Evolutionary conservation across 2,797 vertebrate species (phyloP), one percentile per base, ranked within the genome.

Genomic region (Micromesistius poutassou): DNA sequence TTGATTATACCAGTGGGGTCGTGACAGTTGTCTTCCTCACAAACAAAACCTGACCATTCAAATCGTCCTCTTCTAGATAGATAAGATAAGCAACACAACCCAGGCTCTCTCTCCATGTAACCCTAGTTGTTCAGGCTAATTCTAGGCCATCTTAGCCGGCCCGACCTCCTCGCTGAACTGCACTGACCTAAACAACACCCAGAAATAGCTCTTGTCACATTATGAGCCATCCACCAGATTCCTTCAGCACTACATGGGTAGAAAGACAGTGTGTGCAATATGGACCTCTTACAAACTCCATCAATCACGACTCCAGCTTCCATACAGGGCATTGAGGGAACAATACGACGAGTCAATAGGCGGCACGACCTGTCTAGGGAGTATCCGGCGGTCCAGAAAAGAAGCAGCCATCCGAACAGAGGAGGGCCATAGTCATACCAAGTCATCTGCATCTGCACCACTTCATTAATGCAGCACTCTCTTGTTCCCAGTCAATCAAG

Each of bases 231-330:
- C 87, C 87, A 81, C 89, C 86, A 87, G 84, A 91, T 86, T 89
- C 84, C 86, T 83, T 81, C 81, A 81, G 70, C 87, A 46, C 82
- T 81, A 79, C 86, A 86, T 84, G 5, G 74, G 88, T 81, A 78
- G 90, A 85, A 82, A 74, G 83, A 81, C 80, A 19, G 14, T 50
- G 46, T 77, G 71, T 71, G 55, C 83, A 85, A 84, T 78, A 85
- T 75, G 80, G 87, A 88, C 85, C 85, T 83, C 35, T 30, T 22
- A 83, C 87, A 89, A 62, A 62, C 90, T 91, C 91, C 88, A 93
- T 93, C 92, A 90, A 89, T 91, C 91, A 93, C 91, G 91, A 91
- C 90, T 85, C 80, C 87, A 25, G 85, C 87, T 87, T 87, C 92
- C 88, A 93, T 92, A 92, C 79, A 87, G 86, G 84, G 88, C 89